Conservation (phyloP, 2,113 vertebrate genomes). For the Candoia aspera region DNA sequence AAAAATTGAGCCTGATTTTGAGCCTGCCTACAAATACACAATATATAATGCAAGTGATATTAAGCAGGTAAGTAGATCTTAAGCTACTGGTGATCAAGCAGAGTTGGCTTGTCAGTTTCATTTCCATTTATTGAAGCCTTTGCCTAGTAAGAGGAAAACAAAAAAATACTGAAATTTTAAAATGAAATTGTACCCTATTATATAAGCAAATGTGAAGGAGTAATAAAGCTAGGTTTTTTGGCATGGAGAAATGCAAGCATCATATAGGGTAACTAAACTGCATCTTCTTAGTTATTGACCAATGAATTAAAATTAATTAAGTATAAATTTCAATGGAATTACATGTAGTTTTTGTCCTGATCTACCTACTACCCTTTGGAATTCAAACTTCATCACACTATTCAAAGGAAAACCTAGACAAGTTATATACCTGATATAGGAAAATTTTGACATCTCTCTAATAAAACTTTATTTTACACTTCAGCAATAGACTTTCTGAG, state of each 20-base stretch:
- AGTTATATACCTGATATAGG: background rate
- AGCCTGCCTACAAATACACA: background rate
- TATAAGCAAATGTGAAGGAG: background rate
- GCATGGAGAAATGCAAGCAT: background rate
- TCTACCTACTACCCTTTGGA: background rate
- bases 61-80: background rate
- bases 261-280: background rate
- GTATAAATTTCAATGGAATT: background rate
- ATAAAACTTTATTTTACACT: background rate
- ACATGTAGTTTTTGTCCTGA: background rate
- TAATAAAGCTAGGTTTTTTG: too few relatives aligned
- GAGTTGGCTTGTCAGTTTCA: background rate
- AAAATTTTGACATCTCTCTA: background rate
- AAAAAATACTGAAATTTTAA: background rate
- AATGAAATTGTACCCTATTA: background rate
- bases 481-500: background rate
- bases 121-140: background rate
- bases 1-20: background rate
- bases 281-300: background rate
- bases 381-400: background rate
- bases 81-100: background rate
- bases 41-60: background rate
- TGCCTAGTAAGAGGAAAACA: background rate
- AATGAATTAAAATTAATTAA: background rate
- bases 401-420: background rate